Evolutionary conservation across 2,113 vertebrate genomes (phyloP), one percentile per base, ranked within the genome.

Genomic region (Pipra filicauda): DNA sequence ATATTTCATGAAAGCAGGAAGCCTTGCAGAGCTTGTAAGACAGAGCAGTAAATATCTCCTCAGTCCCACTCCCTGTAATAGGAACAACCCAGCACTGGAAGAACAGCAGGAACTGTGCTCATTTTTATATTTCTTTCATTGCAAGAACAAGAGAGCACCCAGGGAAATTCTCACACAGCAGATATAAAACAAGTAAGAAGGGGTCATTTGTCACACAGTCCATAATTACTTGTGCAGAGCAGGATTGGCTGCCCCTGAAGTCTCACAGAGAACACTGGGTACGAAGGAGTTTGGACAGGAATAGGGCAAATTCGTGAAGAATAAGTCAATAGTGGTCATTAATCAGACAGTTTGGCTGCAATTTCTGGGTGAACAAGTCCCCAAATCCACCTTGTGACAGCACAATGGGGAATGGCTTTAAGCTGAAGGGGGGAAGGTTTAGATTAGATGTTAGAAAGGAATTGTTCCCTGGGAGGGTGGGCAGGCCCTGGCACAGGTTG

Each of bases 241-340:
- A 7, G 85, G 58, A 22, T 49, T 27, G 69, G 64, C 74, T 54
- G 67, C 88, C 10, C 0, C 52, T 11, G 66, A 30, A 46, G 1
- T 11, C 44, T 7, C 3, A 5, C 1, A 9, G 55, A 9, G n/a
- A 12, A 2, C 1, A 2, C 77, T 2, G 77, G 28, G 31, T n/a
- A 11, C 22, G 3, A 5, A 28, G 76, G 61, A 17, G 67, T 5
- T 22, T 0, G 2, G 62, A 3, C 23, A 59, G 71, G 72, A 83
- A 15, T 0, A 7, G 79, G 69, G 57, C 11, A 26, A 33, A 41
- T 20, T 35, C 4, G 0, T 4, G 49, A 41, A 33, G 62, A 54
- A 3, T 5, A 21, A 46, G 66, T 20, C 62, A 12, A 4, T 2
- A 6, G 46, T 0, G 4, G 49, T 24, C 27, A 11, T n/a, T 46